Evolutionary conservation across 2,797 vertebrate species (phyloP).

Genomic region (Macroramphosus scolopax): DNA sequence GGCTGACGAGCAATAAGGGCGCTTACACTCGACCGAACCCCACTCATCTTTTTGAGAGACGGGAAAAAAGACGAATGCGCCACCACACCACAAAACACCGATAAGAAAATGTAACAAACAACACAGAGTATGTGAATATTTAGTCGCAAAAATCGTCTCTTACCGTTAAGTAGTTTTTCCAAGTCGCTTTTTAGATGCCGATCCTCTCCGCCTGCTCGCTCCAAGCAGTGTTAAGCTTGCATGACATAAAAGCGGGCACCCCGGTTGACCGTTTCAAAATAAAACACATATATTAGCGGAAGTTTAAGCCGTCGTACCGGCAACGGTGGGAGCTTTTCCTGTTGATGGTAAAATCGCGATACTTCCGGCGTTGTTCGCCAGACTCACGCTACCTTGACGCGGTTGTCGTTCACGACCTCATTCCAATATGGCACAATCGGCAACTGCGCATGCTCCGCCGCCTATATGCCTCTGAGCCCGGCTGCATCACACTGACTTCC

Average conservation of each 20-base stretch:
- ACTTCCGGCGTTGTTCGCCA: conserved; percentile 30
- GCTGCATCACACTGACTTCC: conserved; percentile 75
- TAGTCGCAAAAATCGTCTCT: conserved; percentile 74
- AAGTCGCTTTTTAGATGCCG: conserved; percentile 82
- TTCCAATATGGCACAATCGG: conserved; percentile 95
- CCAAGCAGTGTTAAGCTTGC: conserved; percentile 50
- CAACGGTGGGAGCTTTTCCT: too few relatives aligned
- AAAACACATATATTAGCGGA: neutral
- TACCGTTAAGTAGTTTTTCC: conserved; percentile 89
- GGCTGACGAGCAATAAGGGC: conserved; percentile 73
- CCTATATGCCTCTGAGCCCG: conserved; percentile 76
- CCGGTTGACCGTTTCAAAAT: conserved; percentile 54
- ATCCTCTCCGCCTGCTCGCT: conserved; percentile 83
- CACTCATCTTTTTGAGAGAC: conserved; percentile 83
- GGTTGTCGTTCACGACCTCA: conserved; percentile 83
- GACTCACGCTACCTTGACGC: conserved; percentile 40
- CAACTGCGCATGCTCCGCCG: conserved; percentile 80
- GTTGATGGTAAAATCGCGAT: neutral
- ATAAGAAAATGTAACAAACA: conserved; percentile 55
- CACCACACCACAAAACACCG: conserved; percentile 64
- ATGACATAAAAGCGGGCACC: rapidly evolving
- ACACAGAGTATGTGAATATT: conserved; percentile 70
- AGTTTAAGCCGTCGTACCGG: neutral
- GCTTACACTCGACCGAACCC: conserved; percentile 77
- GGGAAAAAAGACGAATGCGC: conserved; percentile 80